Evolutionary conservation across 1,140 invertebrate genomes (phyloP).

Genomic region (Pygmarrhopalites habei): DNA sequence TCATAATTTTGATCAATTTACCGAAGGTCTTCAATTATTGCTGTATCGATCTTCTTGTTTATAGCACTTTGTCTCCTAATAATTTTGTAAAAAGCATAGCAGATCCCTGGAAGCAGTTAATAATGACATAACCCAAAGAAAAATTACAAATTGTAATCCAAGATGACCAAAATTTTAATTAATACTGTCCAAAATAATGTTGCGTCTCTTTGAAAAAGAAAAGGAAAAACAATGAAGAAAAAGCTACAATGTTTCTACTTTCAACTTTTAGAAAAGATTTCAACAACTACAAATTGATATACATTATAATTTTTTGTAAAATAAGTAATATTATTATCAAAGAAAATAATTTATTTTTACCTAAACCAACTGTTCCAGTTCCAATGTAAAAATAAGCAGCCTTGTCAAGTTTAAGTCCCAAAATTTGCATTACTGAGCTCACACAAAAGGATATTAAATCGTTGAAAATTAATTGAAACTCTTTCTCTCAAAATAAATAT

Average conservation of each 20-base stretch:
- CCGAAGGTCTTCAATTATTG: background rate
- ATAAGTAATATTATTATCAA: background rate
- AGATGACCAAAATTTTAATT: background rate
- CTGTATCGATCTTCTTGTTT: background rate
- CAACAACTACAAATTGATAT: background rate
- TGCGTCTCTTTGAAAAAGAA: background rate
- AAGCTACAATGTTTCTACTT: background rate
- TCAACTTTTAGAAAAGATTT: background rate
- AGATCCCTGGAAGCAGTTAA: constrained; percentile 22
- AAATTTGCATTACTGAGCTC: constrained; percentile 13
- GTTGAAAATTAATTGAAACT: too few species aligned
- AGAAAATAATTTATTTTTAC: background rate
- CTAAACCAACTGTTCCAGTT: constrained; percentile 3
- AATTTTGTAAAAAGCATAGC: constrained; percentile 25
- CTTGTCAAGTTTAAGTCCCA: constrained; percentile 14
- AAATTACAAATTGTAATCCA: background rate
- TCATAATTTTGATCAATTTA: too few species aligned
- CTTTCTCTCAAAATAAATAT: too few species aligned
- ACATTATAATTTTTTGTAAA: background rate
- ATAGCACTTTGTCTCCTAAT: background rate
- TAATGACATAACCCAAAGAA: background rate
- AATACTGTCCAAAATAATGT: background rate
- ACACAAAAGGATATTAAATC: background rate
- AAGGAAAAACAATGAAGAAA: background rate
- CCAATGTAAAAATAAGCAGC: constrained; percentile 1